Evolutionary conservation across 1,140 invertebrate genomes (phyloP).

Genomic region (Neotoxoptera formosana): DNA sequence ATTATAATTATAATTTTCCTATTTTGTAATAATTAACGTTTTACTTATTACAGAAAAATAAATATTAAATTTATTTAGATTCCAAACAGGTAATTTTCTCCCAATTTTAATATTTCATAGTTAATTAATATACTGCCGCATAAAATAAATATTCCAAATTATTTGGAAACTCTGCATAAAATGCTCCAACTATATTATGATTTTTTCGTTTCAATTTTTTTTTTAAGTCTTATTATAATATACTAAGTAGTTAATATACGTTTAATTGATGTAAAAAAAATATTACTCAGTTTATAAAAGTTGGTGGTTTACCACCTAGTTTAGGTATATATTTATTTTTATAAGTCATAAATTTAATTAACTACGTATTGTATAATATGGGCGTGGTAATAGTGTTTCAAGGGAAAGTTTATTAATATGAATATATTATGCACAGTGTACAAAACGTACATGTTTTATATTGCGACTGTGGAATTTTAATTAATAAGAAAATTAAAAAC

Average conservation of each 20-base stretch:
- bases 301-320: not conserved
- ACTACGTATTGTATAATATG: conserved; percentile 4
- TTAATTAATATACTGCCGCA: not conserved
- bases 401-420: conserved; percentile 13
- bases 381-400: not conserved
- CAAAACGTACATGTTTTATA: not conserved
- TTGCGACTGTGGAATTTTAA: not conserved
- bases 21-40: not conserved
- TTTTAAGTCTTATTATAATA: not conserved
- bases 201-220: not conserved
- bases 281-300: not conserved
- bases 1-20: not conserved
- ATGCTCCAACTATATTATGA: not conserved
- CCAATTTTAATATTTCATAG: not conserved
- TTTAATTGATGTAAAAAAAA: conserved; percentile 14
- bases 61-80: not conserved
- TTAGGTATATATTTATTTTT: not conserved
- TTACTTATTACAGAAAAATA: not conserved
- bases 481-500: conserved; percentile 20
- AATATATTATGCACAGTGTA: conserved; percentile 1
- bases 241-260: not conserved
- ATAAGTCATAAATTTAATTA: conserved; percentile 13
- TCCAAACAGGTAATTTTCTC: too few species aligned
- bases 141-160: not conserved
- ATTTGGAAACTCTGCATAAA: accelerated